Conservation (phyloP, 2,797 vertebrate genomes). For the Parambassis ranga region DNA sequence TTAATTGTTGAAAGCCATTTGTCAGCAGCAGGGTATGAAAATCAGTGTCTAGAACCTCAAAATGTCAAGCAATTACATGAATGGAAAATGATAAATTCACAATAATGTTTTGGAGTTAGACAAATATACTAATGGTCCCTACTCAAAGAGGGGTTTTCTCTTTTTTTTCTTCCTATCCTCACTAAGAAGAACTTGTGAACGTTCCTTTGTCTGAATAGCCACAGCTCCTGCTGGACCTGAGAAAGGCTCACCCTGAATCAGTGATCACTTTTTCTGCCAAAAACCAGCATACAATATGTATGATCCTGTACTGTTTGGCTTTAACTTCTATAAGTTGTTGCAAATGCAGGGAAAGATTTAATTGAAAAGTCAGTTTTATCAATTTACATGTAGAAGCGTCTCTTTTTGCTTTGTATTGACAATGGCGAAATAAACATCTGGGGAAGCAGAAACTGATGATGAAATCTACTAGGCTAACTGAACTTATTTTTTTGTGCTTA, state of each 20-base stretch:
- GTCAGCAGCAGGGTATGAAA: too few relatives aligned
- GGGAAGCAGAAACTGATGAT: constrained; percentile 51
- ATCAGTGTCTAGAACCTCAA: too few relatives aligned
- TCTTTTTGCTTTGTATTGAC: constrained; percentile 67
- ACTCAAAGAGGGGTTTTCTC: too few relatives aligned
- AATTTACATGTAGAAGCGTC: constrained; percentile 38
- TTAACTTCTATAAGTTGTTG: constrained; percentile 52
- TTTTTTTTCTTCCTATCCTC: too few relatives aligned
- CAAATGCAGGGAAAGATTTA: constrained; percentile 64
- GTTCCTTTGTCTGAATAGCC: too few relatives aligned
- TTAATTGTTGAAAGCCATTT: too few relatives aligned
- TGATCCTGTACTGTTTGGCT: constrained; percentile 40
- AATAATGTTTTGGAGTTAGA: too few relatives aligned
- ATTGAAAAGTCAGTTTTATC: constrained; percentile 51
- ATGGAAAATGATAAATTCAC: too few relatives aligned
- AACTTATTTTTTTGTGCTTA: constrained; percentile 77
- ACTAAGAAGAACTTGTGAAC: too few relatives aligned
- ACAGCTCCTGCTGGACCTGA: too few relatives aligned
- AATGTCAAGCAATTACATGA: too few relatives aligned
- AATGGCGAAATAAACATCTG: constrained; percentile 64
- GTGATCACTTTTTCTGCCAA: constrained; percentile 47
- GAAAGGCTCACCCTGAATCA: constrained; percentile 24
- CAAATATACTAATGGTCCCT: too few relatives aligned
- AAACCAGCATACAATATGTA: constrained; percentile 26
- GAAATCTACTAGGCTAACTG: constrained; percentile 59